Conservation (phyloP, 2,797 vertebrate genomes). For the Peromyscus eremicus region DNA sequence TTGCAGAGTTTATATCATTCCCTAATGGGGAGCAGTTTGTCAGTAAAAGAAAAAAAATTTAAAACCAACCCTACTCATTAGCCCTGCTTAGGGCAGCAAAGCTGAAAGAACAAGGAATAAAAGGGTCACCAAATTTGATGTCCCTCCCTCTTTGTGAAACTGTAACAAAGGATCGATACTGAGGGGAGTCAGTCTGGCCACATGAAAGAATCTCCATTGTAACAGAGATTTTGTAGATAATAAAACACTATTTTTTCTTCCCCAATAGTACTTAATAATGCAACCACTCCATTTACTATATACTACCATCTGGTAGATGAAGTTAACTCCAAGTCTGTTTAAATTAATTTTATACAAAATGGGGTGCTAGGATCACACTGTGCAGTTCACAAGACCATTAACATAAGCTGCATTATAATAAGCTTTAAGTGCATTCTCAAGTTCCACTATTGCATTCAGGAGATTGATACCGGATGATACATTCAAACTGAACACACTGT, state of each 20-base stretch:
- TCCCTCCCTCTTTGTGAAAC: not conserved
- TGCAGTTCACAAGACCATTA: not conserved
- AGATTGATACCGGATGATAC: not conserved
- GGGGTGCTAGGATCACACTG: not conserved
- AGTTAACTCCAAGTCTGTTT: slow-evolving; percentile 20
- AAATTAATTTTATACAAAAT: slow-evolving; percentile 28
- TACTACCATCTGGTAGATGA: not conserved
- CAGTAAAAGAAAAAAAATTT: not conserved
- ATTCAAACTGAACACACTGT: not conserved
- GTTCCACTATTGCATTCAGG: not conserved
- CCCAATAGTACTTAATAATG: not conserved
- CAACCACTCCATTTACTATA: not conserved
- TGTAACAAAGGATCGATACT: slow-evolving; percentile 30
- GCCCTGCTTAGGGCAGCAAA: slow-evolving; percentile 60
- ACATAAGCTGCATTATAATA: not conserved
- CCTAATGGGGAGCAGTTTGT: slow-evolving; percentile 50
- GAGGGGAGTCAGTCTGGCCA: not conserved
- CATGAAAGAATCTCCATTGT: not conserved
- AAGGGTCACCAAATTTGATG: not conserved
- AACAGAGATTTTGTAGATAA: slow-evolving; percentile 4
- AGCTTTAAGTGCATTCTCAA: not conserved
- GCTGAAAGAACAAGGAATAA: slow-evolving; percentile 53
- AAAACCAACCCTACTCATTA: slow-evolving; percentile 67
- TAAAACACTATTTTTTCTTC: slow-evolving; percentile 4
- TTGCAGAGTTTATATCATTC: slow-evolving; percentile 52